Conservation (phyloP, 2,797 vertebrate species). For the Carduelis carduelis region DNA sequence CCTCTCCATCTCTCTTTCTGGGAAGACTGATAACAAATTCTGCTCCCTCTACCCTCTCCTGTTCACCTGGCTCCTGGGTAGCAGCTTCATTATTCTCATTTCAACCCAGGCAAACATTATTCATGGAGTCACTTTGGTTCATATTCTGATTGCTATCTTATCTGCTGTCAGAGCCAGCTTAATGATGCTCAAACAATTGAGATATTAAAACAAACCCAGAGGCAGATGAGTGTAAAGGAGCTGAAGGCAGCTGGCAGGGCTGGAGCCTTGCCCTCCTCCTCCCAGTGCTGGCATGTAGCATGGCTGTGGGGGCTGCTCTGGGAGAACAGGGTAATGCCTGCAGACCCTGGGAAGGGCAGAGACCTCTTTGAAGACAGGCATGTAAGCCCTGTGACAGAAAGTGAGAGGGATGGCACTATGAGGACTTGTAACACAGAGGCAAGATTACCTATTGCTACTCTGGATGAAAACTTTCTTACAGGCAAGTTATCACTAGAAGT, state of each 20-base stretch:
- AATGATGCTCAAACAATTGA: background rate
- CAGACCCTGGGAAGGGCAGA: background rate
- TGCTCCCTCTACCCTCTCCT: background rate
- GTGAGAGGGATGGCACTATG: background rate
- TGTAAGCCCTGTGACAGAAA: background rate
- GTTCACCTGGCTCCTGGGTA: background rate
- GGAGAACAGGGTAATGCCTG: background rate
- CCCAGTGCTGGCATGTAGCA: fast-evolving
- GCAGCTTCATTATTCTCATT: background rate
- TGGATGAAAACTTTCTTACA: background rate
- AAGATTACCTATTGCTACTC: background rate
- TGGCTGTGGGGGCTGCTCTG: background rate
- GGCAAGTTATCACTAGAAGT: background rate
- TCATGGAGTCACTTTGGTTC: background rate
- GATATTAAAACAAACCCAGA: conserved; percentile 18
- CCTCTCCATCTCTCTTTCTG: background rate
- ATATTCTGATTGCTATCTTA: conserved; percentile 8
- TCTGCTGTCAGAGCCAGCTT: background rate
- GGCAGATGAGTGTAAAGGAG: background rate
- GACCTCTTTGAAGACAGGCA: background rate
- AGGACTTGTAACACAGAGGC: background rate
- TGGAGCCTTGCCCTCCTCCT: background rate
- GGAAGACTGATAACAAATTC: background rate
- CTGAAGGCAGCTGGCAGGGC: background rate
- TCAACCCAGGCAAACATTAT: background rate